Evolutionary conservation across 2,888 invertebrate species (phyloP).

Genomic region (Crematogaster levior): DNA sequence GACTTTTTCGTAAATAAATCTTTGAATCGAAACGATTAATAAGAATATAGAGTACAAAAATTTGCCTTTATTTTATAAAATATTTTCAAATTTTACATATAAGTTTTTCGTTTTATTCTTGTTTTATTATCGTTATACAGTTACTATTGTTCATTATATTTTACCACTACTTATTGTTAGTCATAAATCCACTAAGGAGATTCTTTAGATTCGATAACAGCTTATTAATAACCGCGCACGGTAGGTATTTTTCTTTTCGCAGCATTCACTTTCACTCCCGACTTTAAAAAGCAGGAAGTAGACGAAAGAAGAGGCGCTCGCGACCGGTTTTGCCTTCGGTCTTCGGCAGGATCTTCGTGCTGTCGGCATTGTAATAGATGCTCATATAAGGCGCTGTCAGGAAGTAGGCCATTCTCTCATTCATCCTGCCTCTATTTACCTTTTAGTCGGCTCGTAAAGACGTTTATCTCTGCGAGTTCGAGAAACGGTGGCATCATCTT

Average conservation of each 20-base stretch:
- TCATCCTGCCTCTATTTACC: constrained; percentile 56
- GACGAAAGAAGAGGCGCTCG: constrained; percentile 53
- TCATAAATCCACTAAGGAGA: neutral
- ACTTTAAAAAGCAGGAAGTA: constrained; percentile 53
- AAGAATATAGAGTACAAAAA: neutral
- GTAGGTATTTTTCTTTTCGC: constrained; percentile 44
- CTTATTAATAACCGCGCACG: constrained; percentile 45
- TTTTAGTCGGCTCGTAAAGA: constrained; percentile 38
- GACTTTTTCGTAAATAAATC: neutral
- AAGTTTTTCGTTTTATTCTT: neutral
- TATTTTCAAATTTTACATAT: neutral
- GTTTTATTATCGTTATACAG: neutral
- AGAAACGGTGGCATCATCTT: constrained; percentile 5
- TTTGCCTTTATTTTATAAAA: too few species aligned
- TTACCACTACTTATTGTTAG: neutral
- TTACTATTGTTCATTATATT: too few species aligned
- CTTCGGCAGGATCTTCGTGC: constrained; percentile 37
- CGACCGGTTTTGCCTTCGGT: constrained; percentile 54
- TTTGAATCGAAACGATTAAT: neutral
- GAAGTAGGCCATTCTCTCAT: constrained; percentile 70
- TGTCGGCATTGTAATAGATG: constrained; percentile 54
- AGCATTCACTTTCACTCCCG: constrained; percentile 50
- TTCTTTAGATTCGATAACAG: constrained; percentile 45
- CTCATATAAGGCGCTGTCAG: constrained; percentile 67
- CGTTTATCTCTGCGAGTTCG: constrained; percentile 7